A percentile compares a stretch with the other conserved stretches of the same genome.
Conservation (phyloP, 2,888 invertebrate species). For the Lagria hirta region DNA sequence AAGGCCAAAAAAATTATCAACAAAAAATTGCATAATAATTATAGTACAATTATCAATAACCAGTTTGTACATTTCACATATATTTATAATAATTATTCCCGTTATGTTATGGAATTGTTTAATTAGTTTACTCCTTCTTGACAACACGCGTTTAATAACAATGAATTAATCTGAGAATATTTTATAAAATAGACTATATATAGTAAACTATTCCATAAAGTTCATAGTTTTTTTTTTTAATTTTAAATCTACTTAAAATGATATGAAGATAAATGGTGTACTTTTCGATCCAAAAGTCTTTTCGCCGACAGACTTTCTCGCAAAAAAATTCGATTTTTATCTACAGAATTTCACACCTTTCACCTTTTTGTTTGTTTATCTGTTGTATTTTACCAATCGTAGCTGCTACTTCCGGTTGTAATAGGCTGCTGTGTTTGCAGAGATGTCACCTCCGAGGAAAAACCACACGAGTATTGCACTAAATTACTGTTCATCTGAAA, state of each 20-base stretch:
- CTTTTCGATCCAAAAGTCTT: no score
- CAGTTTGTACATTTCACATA: conserved; percentile 14
- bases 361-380: conserved; percentile 2
- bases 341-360: neutral
- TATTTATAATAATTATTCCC: neutral
- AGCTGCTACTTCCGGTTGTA: conserved; percentile 42
- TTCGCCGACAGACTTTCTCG: no score
- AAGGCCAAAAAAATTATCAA: neutral
- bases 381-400: conserved; percentile 46
- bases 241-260: conserved; percentile 30
- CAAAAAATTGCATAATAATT: conserved; percentile 2
- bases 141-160: no score
- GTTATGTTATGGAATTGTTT: conserved; percentile 8
- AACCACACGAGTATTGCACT: conserved; percentile 34
- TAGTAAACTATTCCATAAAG: no score
- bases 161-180: no score
- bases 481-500: conserved; percentile 35
- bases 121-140: no score
- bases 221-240: no score
- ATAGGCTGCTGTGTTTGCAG: conserved; percentile 48
- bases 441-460: conserved; percentile 42
- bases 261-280: conserved; percentile 29
- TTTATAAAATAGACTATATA: conserved; percentile 4
- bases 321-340: no score
- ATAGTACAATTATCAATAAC: conserved; percentile 9